Evolutionary conservation across 2,797 vertebrate genomes (phyloP).

Genomic region (Brachymystax lenok): DNA sequence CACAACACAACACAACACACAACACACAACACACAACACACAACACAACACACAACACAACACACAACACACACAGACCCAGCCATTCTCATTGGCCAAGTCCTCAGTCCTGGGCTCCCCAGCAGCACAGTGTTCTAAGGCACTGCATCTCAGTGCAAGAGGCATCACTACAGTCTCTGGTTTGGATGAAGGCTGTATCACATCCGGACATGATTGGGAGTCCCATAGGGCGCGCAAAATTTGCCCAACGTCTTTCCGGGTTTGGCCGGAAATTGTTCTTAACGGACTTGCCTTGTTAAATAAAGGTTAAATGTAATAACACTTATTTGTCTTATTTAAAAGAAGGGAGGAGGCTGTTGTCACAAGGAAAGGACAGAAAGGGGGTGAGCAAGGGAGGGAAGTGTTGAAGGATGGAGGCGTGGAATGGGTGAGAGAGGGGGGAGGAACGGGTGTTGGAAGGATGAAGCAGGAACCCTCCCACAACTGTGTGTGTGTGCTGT

Average conservation of each 20-base stretch:
- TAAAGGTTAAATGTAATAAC: constrained; percentile 49
- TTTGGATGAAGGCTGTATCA: too few relatives aligned
- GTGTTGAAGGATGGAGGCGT: constrained; percentile 59
- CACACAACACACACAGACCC: constrained; percentile 5
- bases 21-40: constrained; percentile 30
- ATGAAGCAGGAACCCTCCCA: constrained; percentile 74
- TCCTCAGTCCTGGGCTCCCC: constrained; percentile 53
- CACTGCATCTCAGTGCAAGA: too few relatives aligned
- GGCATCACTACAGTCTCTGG: too few relatives aligned
- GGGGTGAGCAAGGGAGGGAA: constrained; percentile 63
- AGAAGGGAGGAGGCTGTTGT: constrained; percentile 43
- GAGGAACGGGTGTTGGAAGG: constrained; percentile 52
- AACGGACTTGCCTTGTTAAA: too few relatives aligned
- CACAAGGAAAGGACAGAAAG: constrained; percentile 56
- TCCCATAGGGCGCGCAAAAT: too few relatives aligned
- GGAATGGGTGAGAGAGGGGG: constrained; percentile 46
- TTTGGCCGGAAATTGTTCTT: too few relatives aligned
- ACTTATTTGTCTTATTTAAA: constrained; percentile 55
- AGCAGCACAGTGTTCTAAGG: too few relatives aligned
- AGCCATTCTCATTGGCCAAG: constrained; percentile 62
- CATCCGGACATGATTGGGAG: too few relatives aligned
- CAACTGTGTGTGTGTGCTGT: constrained; percentile 53
- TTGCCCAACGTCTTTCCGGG: too few relatives aligned
- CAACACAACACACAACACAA: constrained; percentile 10
- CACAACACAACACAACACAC: neutral